These are phyloP conservation scores for Aselliscus stoliczkanus DNA, from an alignment of 2,797 vertebrate genomes.

Conservation along the genomic window DNA sequence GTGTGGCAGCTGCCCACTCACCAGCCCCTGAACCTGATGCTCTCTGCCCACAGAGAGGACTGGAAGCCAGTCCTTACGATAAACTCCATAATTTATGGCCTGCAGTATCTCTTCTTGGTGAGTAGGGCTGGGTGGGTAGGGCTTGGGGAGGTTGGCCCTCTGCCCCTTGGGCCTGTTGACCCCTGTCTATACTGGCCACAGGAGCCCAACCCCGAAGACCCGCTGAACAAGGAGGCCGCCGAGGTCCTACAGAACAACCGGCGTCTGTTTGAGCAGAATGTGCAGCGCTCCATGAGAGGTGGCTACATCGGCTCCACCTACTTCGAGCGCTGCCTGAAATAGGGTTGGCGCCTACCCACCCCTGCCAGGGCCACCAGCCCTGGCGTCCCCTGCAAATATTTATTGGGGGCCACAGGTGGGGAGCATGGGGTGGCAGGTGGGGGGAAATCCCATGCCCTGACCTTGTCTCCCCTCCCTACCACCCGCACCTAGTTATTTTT, in stretches of 20 bases:
- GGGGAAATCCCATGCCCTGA: conserved; percentile 45
- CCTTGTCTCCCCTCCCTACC: conserved; percentile 55
- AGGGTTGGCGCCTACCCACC: conserved; percentile 69
- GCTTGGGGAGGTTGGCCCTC: conserved; percentile 48
- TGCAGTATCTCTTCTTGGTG: conserved; percentile 98
- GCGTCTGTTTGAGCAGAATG: conserved; percentile 95
- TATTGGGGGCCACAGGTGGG: conserved; percentile 70
- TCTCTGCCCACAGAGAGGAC: conserved; percentile 89
- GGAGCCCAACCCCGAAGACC: conserved; percentile 96
- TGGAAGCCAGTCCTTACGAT: conserved; percentile 97
- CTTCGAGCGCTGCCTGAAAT: conserved; percentile 97
- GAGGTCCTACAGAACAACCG: conserved; percentile 95
- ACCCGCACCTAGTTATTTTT: conserved; percentile 60
- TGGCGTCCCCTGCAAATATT: conserved; percentile 72
- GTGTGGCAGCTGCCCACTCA: not conserved
- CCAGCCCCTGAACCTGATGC: not conserved
- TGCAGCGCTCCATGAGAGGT: conserved; percentile 92
- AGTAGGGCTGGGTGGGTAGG: conserved; percentile 76
- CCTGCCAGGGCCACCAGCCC: conserved; percentile 65
- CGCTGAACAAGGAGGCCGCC: conserved; percentile 94
- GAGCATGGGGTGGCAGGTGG: conserved; percentile 28
- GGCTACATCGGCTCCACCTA: conserved; percentile 95
- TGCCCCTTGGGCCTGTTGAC: conserved; percentile 27
- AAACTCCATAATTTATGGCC: conserved; percentile 98
- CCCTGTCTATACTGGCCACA: conserved; percentile 62